Conservation (phyloP, 2,113 vertebrate genomes). For the Catharus bicknelli region DNA sequence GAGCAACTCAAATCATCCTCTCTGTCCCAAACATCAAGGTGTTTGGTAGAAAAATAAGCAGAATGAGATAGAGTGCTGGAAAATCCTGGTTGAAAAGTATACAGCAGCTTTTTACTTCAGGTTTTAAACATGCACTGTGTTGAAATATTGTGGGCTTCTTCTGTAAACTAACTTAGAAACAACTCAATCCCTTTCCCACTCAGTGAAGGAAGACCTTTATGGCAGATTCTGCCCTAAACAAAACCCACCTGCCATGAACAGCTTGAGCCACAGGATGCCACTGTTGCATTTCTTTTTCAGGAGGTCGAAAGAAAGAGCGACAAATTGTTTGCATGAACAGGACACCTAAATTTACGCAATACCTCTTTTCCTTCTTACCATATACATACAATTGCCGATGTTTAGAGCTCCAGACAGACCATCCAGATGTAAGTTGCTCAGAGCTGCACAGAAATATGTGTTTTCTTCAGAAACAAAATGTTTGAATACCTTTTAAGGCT, state of each 20-base stretch:
- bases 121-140: neutral
- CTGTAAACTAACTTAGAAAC: neutral
- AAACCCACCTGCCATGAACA: constrained; percentile 58
- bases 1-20: neutral
- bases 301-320: neutral
- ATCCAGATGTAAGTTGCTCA: constrained; percentile 6
- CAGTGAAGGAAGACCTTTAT: rapidly evolving
- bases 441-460: neutral
- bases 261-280: constrained; percentile 70
- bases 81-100: neutral
- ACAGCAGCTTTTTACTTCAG: neutral
- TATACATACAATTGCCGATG: neutral
- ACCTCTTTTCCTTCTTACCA: neutral
- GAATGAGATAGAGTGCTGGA: neutral
- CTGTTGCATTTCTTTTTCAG: constrained; percentile 61
- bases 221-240: neutral
- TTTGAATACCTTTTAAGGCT: constrained; percentile 42
- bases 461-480: constrained; percentile 25
- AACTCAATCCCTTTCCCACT: rapidly evolving
- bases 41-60: neutral
- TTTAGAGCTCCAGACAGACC: neutral
- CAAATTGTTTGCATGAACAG: neutral
- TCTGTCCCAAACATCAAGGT: neutral
- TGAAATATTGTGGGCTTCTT: neutral
- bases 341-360: neutral